Evolutionary conservation across 64 coral and sea anemone genomes (phyloP).

Genomic region (Porites lutea): DNA sequence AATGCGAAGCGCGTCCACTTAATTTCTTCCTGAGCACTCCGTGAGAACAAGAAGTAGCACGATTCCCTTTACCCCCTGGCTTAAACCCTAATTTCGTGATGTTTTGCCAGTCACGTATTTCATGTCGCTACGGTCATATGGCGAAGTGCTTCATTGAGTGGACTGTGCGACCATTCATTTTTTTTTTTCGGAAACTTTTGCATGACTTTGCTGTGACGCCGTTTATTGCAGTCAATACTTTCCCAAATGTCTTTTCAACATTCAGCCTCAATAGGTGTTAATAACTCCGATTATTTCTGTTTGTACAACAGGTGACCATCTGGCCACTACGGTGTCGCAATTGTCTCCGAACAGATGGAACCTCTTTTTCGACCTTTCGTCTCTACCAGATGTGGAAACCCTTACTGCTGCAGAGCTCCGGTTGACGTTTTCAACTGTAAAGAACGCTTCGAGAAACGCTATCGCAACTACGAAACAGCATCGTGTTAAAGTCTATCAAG

Average conservation of each 20-base stretch:
- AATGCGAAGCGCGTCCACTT: constrained; percentile 9
- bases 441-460: not conserved
- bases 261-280: not conserved
- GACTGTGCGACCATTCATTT: too few species aligned
- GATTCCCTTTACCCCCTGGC: not conserved
- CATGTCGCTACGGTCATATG: too few species aligned
- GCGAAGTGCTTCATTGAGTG: too few species aligned
- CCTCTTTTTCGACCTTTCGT: constrained; percentile 53
- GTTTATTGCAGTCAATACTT: not conserved
- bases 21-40: constrained; percentile 11
- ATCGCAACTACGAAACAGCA: not conserved
- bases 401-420: constrained; percentile 77
- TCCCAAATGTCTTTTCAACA: too few species aligned
- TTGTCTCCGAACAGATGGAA: constrained; percentile 29
- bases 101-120: too few species aligned
- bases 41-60: not conserved
- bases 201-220: too few species aligned
- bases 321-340: not conserved
- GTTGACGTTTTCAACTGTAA: constrained; percentile 53
- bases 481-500: constrained; percentile 76
- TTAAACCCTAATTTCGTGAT: too few species aligned
- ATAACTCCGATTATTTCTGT: constrained; percentile 16
- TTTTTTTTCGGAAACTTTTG: too few species aligned
- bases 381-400: constrained; percentile 68
- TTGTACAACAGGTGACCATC: constrained; percentile 55